phyloP scores from a whole-genome alignment of 2,113 vertebrate genomes.

The Percopsis transmontana region DNA sequence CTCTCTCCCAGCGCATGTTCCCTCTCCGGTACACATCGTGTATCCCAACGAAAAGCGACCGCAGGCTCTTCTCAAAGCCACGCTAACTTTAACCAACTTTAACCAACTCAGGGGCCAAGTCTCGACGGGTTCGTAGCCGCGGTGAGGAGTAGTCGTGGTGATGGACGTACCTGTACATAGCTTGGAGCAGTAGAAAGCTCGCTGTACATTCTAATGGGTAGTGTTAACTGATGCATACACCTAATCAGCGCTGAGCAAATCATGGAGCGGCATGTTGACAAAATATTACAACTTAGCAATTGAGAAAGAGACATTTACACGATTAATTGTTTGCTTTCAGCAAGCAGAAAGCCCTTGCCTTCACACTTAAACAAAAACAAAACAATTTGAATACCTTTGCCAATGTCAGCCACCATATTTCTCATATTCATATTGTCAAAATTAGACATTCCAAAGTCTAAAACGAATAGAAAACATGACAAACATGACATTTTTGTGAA shows the following conservation, averaged over 20 bases:
- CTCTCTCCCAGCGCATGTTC: slow-evolving; percentile 18
- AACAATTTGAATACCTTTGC: background rate
- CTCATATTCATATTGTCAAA: too few species aligned
- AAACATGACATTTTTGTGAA: background rate
- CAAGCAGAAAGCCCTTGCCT: background rate
- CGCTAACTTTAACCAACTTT: slow-evolving; percentile 14
- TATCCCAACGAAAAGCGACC: slow-evolving; percentile 40
- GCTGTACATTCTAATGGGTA: slow-evolving; percentile 21
- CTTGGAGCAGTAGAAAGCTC: slow-evolving; percentile 6
- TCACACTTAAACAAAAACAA: slow-evolving; percentile 3
- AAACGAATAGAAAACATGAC: too few species aligned
- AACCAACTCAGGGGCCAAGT: slow-evolving; percentile 23
- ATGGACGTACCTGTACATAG: slow-evolving; percentile 12
- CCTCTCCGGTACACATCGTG: slow-evolving; percentile 45
- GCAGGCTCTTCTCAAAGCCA: slow-evolving; percentile 31
- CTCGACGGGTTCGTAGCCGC: slow-evolving; percentile 31
- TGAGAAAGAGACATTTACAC: slow-evolving; percentile 15
- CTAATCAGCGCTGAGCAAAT: background rate
- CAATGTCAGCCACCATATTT: too few species aligned
- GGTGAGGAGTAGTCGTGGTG: background rate
- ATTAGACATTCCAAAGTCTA: background rate
- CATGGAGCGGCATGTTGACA: slow-evolving; percentile 10
- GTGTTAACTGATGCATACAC: slow-evolving; percentile 25
- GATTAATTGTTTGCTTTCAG: background rate
- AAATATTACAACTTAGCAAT: slow-evolving; percentile 14